A percentile compares a stretch with the other conserved stretches of the same genome.
These are phyloP conservation scores for Azemiops feae DNA, from an alignment of 2,113 vertebrate species.

Conservation along the genomic window DNA sequence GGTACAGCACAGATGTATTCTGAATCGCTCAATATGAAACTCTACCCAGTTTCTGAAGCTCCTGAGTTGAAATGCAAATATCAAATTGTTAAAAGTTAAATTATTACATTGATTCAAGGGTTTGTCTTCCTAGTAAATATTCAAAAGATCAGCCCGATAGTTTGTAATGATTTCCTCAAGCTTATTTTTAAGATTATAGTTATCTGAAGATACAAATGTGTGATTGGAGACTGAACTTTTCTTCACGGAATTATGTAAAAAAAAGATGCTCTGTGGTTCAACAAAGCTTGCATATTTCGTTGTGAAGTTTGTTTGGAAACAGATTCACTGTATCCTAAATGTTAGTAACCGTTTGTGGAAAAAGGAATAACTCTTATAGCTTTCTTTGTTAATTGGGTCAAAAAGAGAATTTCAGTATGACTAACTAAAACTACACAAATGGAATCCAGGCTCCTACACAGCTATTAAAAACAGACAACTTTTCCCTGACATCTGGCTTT, in stretches of 20 bases:
- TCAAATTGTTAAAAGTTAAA: neutral
- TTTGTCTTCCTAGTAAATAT: neutral
- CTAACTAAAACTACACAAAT: neutral
- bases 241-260: neutral
- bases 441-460: neutral
- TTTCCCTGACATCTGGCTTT: neutral
- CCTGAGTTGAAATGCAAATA: neutral
- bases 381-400: neutral
- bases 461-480: neutral
- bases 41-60: neutral
- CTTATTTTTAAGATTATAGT: neutral
- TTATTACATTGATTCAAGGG: neutral
- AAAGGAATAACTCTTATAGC: neutral
- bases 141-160: neutral
- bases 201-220: neutral
- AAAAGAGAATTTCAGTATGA: neutral
- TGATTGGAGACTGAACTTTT: neutral
- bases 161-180: neutral
- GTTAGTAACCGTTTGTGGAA: neutral
- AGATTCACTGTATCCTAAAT: neutral
- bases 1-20: neutral
- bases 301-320: neutral
- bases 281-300: neutral
- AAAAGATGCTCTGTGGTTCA: neutral
- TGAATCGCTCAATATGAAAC: neutral